Evolutionary conservation across 2,797 vertebrate genomes (phyloP).

Genomic region (Lates japonicus): DNA sequence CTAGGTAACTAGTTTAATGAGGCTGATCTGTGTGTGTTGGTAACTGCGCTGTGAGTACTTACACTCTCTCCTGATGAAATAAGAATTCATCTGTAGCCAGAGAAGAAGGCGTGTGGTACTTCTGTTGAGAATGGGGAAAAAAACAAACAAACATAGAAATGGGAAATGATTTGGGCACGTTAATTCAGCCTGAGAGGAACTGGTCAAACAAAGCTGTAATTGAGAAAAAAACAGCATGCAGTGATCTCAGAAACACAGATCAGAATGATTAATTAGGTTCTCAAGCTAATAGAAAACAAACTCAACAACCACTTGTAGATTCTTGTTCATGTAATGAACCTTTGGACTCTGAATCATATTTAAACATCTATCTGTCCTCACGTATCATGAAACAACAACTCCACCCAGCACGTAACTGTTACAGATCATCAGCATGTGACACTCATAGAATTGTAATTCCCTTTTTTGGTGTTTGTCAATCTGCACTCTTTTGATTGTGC

Average conservation of each 20-base stretch:
- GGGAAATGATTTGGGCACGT: slow-evolving; percentile 51
- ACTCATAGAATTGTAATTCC: background rate
- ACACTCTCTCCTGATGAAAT: slow-evolving; percentile 93
- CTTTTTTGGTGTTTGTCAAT: background rate
- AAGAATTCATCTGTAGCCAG: slow-evolving; percentile 90
- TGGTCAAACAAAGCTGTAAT: slow-evolving; percentile 51
- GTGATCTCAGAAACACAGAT: background rate
- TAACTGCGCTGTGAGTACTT: slow-evolving; percentile 67
- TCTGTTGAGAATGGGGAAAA: slow-evolving; percentile 83
- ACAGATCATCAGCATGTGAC: slow-evolving; percentile 1
- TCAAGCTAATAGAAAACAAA: background rate
- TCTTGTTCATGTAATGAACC: slow-evolving; percentile 20
- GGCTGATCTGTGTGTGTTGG: background rate
- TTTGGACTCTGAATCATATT: slow-evolving; percentile 50
- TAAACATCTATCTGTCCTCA: slow-evolving; percentile 39
- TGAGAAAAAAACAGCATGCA: background rate
- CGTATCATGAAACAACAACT: slow-evolving; percentile 20
- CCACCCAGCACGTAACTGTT: slow-evolving; percentile 6
- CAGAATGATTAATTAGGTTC: background rate
- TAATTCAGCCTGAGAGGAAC: slow-evolving; percentile 52
- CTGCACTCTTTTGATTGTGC: background rate
- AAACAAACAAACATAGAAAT: slow-evolving; percentile 41
- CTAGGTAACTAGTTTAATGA: too few species aligned
- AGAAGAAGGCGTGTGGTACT: slow-evolving; percentile 91
- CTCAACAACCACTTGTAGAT: slow-evolving; percentile 11